Percentiles rank a stretch among this genome's conserved stretches.
Conservation (phyloP, 2,797 vertebrate genomes). For the Benthosema pterotum region DNA sequence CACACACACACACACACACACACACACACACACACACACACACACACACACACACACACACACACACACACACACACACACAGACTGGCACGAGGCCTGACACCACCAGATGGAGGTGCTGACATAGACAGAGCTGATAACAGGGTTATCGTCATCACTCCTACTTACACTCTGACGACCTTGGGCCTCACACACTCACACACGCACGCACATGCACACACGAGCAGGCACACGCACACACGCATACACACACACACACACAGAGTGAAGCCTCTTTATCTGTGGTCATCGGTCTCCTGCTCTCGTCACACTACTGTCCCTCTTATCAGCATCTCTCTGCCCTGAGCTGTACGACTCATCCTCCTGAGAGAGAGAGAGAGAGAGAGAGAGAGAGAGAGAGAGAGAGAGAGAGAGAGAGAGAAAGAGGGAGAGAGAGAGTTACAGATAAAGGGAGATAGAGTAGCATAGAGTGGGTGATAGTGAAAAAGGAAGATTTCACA, state of each 20-base stretch:
- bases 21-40: conserved; percentile 30
- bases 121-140: conserved; percentile 76
- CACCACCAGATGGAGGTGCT: conserved; percentile 83
- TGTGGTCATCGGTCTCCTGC: conserved; percentile 61
- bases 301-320: conserved; percentile 71
- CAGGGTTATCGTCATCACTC: conserved; percentile 71
- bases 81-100: conserved; percentile 72
- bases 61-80: conserved; percentile 23
- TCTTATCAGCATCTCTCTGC: conserved; percentile 70
- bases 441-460: conserved; percentile 7
- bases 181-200: conserved; percentile 46
- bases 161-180: conserved; percentile 64
- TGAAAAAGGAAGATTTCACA: neutral
- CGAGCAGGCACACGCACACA: conserved; percentile 21
- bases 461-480: neutral
- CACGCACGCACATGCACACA: conserved; percentile 9
- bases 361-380: conserved; percentile 43
- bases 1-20: conserved; percentile 23
- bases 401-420: conserved; percentile 19
- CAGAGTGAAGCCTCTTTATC: conserved; percentile 53
- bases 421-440: conserved; percentile 8
- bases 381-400: conserved; percentile 26
- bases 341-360: conserved; percentile 60
- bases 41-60: conserved; percentile 15
- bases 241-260: conserved; percentile 15